phyloP scores from a whole-genome alignment of 92 coral and sea anemone species.

The Phenganax marumi region DNA sequence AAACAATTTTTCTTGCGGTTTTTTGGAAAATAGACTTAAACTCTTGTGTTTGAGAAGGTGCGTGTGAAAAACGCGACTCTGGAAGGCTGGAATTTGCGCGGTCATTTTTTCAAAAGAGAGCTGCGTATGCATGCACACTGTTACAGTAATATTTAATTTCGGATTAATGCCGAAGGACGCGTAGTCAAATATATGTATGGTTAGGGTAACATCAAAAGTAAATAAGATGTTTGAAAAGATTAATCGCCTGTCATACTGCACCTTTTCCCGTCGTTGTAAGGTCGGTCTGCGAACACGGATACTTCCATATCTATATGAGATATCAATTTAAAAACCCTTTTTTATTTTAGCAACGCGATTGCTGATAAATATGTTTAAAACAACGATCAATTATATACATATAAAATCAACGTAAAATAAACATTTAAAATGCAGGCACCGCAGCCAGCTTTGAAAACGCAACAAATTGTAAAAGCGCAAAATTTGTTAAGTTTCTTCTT shows the following conservation, averaged over 20 bases:
- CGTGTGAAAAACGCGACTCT: no score
- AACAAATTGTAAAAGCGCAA: no score
- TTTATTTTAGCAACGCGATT: background rate
- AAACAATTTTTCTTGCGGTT: no score
- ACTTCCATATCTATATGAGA: slow-evolving; percentile 23
- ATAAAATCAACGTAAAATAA: slow-evolving; percentile 4
- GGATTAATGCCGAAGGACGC: background rate
- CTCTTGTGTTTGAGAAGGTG: no score
- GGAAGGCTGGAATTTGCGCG: no score
- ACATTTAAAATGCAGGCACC: background rate
- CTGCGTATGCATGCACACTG: background rate
- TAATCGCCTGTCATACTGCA: background rate
- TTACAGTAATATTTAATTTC: slow-evolving; percentile 5
- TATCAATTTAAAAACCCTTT: background rate
- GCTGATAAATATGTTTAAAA: background rate
- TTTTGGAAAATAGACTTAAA: no score
- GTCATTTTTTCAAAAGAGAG: background rate
- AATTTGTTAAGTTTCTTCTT: no score
- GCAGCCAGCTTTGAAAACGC: no score
- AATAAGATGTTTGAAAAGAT: slow-evolving; percentile 6
- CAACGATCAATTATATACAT: background rate
- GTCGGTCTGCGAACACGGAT: slow-evolving; percentile 25
- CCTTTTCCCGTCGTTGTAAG: slow-evolving; percentile 20
- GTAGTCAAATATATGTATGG: background rate
- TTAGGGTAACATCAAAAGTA: background rate